phyloP scores from a whole-genome alignment of 1,140 invertebrate genomes.

The Stegodyphus dumicola region DNA sequence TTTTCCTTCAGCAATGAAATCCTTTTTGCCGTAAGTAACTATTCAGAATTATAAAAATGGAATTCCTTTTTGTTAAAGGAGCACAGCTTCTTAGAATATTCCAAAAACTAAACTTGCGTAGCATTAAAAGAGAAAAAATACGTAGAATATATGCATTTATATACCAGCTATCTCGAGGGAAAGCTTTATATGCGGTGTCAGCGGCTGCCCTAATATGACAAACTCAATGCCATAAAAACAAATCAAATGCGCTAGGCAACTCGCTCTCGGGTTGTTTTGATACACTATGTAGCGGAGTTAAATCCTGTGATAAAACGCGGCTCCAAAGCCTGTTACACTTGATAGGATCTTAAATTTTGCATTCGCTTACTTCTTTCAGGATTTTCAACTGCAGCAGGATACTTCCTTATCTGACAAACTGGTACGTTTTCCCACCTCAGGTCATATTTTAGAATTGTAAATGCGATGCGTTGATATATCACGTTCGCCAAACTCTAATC shows the following conservation, averaged over 20 bases:
- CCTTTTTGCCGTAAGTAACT: no score
- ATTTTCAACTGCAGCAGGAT: conserved; percentile 23
- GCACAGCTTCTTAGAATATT: no score
- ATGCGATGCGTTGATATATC: conserved; percentile 52
- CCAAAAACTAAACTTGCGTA: no score
- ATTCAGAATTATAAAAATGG: no score
- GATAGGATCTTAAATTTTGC: conserved; percentile 58
- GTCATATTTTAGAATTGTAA: conserved; percentile 56
- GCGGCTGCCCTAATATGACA: conserved; percentile 57
- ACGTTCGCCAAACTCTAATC: conserved; percentile 16
- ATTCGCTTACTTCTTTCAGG: conserved; percentile 37
- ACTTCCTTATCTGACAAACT: conserved; percentile 15
- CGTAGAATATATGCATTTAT: no score
- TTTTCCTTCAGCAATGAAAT: no score
- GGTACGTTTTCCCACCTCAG: conserved; percentile 51
- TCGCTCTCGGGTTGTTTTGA: conserved; percentile 22
- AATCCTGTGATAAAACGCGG: conserved; percentile 52
- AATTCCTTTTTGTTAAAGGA: no score
- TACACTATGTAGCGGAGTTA: conserved; percentile 33
- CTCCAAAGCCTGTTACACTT: conserved; percentile 54
- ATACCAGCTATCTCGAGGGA: no score
- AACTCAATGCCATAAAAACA: conserved; percentile 57
- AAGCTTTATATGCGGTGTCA: conserved; percentile 55
- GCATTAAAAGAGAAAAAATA: no score
- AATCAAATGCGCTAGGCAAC: conserved; percentile 28